phyloP scores from a whole-genome alignment of 2,113 vertebrate species.

The Percopsis transmontana region DNA sequence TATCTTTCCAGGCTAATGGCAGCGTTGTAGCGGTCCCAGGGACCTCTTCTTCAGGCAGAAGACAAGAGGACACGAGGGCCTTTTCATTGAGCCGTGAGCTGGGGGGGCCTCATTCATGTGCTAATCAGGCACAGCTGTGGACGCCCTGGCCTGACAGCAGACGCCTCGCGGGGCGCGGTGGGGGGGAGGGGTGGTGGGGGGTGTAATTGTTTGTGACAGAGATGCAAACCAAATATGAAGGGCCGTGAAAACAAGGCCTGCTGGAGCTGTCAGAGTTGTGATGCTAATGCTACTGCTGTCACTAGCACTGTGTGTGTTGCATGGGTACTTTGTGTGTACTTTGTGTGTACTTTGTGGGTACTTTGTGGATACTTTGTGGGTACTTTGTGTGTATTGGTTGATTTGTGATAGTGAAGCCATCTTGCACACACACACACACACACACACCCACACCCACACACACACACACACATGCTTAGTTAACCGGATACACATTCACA shows the following conservation, averaged over 20 bases:
- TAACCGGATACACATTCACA: too few relatives aligned
- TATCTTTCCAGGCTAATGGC: not conserved
- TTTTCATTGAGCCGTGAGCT: conserved; percentile 71
- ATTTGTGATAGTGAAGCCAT: too few relatives aligned
- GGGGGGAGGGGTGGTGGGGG: conserved; percentile 52
- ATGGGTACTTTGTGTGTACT: too few relatives aligned
- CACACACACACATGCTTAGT: too few relatives aligned
- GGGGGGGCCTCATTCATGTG: conserved; percentile 76
- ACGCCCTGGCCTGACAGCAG: conserved; percentile 74
- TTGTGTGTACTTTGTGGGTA: conserved; percentile 42
- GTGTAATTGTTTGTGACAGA: conserved; percentile 62
- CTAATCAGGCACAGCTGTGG: conserved; percentile 81
- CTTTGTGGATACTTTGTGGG: too few relatives aligned
- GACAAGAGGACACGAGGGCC: conserved; percentile 60
- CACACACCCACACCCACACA: too few relatives aligned
- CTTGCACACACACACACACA: too few relatives aligned
- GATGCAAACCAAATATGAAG: conserved; percentile 62
- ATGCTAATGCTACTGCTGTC: too few relatives aligned
- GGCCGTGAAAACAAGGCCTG: conserved; percentile 64
- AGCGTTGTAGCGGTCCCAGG: not conserved
- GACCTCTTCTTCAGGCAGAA: conserved; percentile 56
- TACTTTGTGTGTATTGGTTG: too few relatives aligned
- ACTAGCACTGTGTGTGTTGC: too few relatives aligned
- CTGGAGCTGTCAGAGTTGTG: conserved; percentile 58
- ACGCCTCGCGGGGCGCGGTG: conserved; percentile 57